phyloP scores from a whole-genome alignment of 2,888 invertebrate species.

The Ferrisia virgata region DNA sequence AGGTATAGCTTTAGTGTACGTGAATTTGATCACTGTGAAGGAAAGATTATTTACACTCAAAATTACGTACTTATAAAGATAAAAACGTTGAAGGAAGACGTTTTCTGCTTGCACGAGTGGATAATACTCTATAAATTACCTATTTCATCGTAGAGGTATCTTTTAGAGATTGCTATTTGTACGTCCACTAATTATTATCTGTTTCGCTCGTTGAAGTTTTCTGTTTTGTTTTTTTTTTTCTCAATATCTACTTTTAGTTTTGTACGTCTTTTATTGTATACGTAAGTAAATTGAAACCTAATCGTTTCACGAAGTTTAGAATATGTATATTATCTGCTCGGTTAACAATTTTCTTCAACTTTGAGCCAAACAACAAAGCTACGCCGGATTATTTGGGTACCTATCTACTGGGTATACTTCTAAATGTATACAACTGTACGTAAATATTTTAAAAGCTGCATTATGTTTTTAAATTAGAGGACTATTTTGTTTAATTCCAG shows the following conservation, averaged over 20 bases:
- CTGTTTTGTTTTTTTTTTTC: background rate
- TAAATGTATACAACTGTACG: background rate
- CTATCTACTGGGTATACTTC: background rate
- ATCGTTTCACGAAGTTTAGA: background rate
- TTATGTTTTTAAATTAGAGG: background rate
- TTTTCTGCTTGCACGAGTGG: too few species aligned
- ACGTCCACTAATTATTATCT: too few species aligned
- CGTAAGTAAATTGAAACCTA: background rate
- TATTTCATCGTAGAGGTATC: too few species aligned
- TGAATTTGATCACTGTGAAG: too few species aligned
- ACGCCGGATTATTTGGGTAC: background rate
- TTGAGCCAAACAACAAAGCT: background rate
- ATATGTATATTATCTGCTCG: background rate
- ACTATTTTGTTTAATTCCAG: background rate
- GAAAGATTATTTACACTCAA: too few species aligned
- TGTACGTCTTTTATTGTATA: too few species aligned
- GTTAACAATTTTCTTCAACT: background rate
- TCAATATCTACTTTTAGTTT: background rate
- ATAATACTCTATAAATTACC: too few species aligned
- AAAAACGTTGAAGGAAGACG: too few species aligned
- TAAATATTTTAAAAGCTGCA: background rate
- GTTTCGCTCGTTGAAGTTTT: background rate
- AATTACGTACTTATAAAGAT: too few species aligned
- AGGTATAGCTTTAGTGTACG: too few species aligned
- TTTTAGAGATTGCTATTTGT: too few species aligned